These are phyloP conservation scores for Ornithoptera alexandrae DNA, from an alignment of 2,888 invertebrate genomes.

Conservation along the genomic window DNA sequence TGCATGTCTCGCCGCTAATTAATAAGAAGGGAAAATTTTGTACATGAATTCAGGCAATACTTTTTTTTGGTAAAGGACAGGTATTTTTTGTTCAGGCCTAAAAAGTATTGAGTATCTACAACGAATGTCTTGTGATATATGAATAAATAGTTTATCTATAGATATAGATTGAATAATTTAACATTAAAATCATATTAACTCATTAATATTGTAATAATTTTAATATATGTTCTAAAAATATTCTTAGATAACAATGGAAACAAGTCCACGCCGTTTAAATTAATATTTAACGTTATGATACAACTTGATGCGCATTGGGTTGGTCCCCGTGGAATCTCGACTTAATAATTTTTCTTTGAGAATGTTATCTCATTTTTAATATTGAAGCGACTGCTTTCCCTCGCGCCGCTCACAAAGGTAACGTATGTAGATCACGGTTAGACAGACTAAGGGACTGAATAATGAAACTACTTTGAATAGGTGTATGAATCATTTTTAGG, in stretches of 20 bases:
- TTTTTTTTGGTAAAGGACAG: no score
- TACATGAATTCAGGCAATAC: no score
- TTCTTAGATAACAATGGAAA: constrained; percentile 49
- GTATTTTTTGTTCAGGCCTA: no score
- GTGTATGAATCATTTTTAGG: constrained; percentile 29
- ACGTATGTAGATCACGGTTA: constrained; percentile 53
- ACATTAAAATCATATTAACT: no score
- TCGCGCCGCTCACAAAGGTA: constrained; percentile 66
- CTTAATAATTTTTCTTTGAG: constrained; percentile 77
- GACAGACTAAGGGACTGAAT: constrained; percentile 48
- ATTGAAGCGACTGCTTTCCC: constrained; percentile 69
- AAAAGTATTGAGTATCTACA: no score
- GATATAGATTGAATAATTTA: no score
- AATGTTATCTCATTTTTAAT: constrained; percentile 77
- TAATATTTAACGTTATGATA: constrained; percentile 74
- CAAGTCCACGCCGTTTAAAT: constrained; percentile 56
- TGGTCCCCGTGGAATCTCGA: constrained; percentile 67
- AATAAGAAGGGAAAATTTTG: no score
- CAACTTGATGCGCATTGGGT: constrained; percentile 73
- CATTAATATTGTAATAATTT: neutral
- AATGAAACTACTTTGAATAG: constrained; percentile 40
- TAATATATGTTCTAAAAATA: constrained; percentile 18
- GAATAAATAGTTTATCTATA: no score
- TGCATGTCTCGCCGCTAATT: no score
- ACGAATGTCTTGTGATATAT: no score